Base-by-base conservation (phyloP, 2,888 invertebrate species). In the Julus scandinavius region DNA sequence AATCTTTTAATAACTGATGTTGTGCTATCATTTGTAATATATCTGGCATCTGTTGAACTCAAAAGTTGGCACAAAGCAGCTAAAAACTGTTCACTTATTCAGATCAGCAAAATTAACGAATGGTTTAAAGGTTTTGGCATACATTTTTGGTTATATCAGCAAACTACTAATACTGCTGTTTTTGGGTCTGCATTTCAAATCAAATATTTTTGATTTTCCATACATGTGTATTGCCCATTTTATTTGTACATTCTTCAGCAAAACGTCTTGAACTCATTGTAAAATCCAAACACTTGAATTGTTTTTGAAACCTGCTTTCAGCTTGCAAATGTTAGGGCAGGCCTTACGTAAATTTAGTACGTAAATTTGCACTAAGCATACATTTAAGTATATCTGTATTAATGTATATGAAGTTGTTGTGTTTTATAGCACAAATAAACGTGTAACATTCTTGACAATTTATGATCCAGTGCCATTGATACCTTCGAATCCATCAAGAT, bases 371-470 rank as follows among this genome's bases (percentile, higher is more conserved):
- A 41, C 45, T 15, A 85, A 29, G 6, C 45, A 85, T 85, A 40
- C 38, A 85, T 41, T 41, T 41, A 85, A 85, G 45, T 85, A 85
- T 85, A 85, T 85, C 7, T 85, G 85, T 85, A 85, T 29, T 41
- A 85, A 41, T 85, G 85, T 85, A 85, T 41, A 85, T 85, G 41
- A 45, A 85, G 85, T 85, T 85, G 85, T 85, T 85, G 85, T 85
- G 40, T 85, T 40, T 63, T 63, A 63, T 63, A 63, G 63, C 63
- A 63, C 63, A 63, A 63, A 63, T 63, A 63, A 63, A 63, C 63
- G 20, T n/a, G n/a, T 63, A 63, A 63, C 63, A 63, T 63, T 63
- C 63, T 63, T 63, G 63, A 63, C 17, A 20, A 20, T n/a, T 54
- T 11, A 54, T 54, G 0, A 2, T 13, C 17, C 54, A 54, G 6